Conservation (phyloP, 2,888 invertebrate genomes). For the Malthinus flaveolus region DNA sequence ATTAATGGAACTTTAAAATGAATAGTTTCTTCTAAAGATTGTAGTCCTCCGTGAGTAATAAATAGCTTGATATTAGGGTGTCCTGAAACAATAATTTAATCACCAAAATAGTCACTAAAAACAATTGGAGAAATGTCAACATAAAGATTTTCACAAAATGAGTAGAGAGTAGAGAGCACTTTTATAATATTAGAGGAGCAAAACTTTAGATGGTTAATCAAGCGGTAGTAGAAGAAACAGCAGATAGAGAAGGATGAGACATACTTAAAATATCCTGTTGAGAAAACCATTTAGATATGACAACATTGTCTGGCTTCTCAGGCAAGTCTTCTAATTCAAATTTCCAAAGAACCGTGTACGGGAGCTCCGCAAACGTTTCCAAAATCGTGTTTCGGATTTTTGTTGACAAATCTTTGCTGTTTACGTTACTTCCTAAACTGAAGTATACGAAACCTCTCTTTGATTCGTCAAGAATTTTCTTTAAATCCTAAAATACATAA, state of each 20-base stretch:
- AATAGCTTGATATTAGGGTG: no score
- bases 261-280: conserved; percentile 1
- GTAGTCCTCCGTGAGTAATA: no score
- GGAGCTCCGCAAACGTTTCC: conserved; percentile 3
- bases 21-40: no score
- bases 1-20: no score
- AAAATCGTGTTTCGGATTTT: neutral
- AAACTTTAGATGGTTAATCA: no score
- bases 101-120: no score
- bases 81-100: no score
- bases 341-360: conserved; percentile 7
- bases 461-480: conserved; percentile 4
- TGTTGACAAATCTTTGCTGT: neutral
- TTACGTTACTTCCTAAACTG: conserved; percentile 8
- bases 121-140: no score
- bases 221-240: no score
- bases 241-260: neutral
- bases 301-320: neutral
- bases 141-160: no score
- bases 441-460: conserved; percentile 8
- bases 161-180: no score
- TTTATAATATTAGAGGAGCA: no score
- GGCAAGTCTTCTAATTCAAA: neutral
- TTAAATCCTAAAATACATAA: conserved; percentile 7
- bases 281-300: conserved; percentile 1